A percentile compares a stretch with the other conserved stretches of the same genome.
Conservation (phyloP, 1,140 invertebrate genomes). For the Lineus longissimus region DNA sequence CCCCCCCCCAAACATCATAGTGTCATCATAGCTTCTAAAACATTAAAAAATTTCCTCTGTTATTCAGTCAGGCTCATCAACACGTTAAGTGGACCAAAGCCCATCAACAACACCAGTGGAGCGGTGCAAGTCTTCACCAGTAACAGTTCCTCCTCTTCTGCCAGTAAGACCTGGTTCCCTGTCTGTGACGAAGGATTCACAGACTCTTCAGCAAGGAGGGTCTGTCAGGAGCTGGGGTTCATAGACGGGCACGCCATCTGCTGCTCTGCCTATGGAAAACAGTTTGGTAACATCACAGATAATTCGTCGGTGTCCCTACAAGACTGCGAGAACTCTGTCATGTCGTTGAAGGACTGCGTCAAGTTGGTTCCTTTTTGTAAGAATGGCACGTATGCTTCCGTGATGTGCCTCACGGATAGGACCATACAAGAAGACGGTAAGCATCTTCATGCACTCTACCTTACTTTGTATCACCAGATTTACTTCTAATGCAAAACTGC, state of each 20-base stretch:
- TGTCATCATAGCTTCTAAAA: no score
- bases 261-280: constrained; percentile 29
- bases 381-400: neutral
- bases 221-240: constrained; percentile 34
- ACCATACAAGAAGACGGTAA: no score
- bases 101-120: neutral
- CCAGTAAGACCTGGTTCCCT: constrained; percentile 28
- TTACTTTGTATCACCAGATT: no score
- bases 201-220: constrained; percentile 25
- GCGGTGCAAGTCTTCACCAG: neutral
- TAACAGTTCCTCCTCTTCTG: constrained; percentile 26
- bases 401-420: neutral
- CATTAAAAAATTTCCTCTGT: no score
- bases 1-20: no score
- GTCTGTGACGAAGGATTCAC: constrained; percentile 34
- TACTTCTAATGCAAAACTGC: no score
- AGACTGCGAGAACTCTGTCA: neutral
- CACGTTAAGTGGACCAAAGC: no score
- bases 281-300: no score
- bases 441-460: no score
- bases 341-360: neutral
- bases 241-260: constrained; percentile 29
- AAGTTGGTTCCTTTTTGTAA: neutral
- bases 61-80: no score
- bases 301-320: no score